These are phyloP conservation scores for Cecidostiba fungosa DNA, from an alignment of 2,888 invertebrate genomes.

Conservation along the genomic window DNA sequence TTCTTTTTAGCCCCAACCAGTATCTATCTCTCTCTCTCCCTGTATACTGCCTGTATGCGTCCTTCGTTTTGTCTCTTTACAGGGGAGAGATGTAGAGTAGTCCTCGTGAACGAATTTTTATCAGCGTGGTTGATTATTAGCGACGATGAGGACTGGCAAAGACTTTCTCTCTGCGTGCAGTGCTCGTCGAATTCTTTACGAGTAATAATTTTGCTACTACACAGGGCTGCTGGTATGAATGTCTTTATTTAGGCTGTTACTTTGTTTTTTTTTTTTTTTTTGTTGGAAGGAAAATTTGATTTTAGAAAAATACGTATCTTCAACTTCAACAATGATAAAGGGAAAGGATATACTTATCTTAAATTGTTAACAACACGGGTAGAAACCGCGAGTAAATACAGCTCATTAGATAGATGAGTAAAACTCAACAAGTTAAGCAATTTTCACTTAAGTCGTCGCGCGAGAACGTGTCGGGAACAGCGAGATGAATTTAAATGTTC, in stretches of 20 bases:
- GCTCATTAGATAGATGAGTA: too few relatives aligned
- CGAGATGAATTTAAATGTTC: too few relatives aligned
- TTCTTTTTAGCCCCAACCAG: not conserved
- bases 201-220: not conserved
- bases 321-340: too few relatives aligned
- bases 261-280: too few relatives aligned
- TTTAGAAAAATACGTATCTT: too few relatives aligned
- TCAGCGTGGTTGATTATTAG: constrained; percentile 62
- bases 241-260: not conserved
- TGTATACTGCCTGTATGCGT: not conserved
- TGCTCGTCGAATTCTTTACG: not conserved
- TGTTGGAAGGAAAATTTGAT: too few relatives aligned
- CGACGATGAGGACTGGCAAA: constrained; percentile 50
- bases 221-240: not conserved
- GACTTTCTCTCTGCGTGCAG: not conserved
- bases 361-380: too few relatives aligned
- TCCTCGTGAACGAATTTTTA: constrained; percentile 59
- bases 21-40: not conserved
- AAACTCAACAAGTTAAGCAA: too few relatives aligned
- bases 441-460: too few relatives aligned
- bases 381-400: too few relatives aligned
- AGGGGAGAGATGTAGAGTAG: not conserved
- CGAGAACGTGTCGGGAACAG: too few relatives aligned
- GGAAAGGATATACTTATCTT: too few relatives aligned
- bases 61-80: not conserved